phyloP scores from a whole-genome alignment of 2,888 invertebrate genomes.

The Parnassius smintheus region DNA sequence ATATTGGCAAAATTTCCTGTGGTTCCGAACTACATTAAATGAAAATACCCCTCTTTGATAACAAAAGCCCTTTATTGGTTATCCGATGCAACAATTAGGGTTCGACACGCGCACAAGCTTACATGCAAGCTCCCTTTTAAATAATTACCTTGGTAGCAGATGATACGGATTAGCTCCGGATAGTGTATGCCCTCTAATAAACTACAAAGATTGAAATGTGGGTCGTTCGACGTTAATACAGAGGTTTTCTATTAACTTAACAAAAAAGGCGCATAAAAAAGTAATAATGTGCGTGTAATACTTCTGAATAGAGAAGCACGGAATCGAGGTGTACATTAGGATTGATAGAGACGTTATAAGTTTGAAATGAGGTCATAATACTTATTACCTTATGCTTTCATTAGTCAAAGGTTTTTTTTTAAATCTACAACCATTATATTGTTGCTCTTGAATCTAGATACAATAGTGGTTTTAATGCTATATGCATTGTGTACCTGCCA shows the following conservation, averaged over 20 bases:
- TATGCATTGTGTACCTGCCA: no score
- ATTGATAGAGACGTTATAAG: no score
- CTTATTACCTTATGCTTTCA: no score
- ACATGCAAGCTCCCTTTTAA: conserved; percentile 69
- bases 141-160: conserved; percentile 79
- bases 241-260: conserved; percentile 14
- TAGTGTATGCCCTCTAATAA: conserved; percentile 47
- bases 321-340: neutral
- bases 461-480: no score
- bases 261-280: conserved; percentile 13
- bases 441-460: no score
- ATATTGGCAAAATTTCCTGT: conserved; percentile 24
- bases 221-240: conserved; percentile 27
- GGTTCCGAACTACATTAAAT: conserved; percentile 18
- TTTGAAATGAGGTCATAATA: no score
- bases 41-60: conserved; percentile 44
- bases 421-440: no score
- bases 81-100: conserved; percentile 75
- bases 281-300: conserved; percentile 16
- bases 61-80: conserved; percentile 64
- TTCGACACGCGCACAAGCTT: conserved; percentile 68
- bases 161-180: conserved; percentile 72
- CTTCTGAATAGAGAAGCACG: conserved; percentile 2
- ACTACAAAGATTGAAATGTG: conserved; percentile 46
- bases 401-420: no score